phyloP scores from a whole-genome alignment of 2,888 invertebrate species.

The Aphidius colemani region DNA sequence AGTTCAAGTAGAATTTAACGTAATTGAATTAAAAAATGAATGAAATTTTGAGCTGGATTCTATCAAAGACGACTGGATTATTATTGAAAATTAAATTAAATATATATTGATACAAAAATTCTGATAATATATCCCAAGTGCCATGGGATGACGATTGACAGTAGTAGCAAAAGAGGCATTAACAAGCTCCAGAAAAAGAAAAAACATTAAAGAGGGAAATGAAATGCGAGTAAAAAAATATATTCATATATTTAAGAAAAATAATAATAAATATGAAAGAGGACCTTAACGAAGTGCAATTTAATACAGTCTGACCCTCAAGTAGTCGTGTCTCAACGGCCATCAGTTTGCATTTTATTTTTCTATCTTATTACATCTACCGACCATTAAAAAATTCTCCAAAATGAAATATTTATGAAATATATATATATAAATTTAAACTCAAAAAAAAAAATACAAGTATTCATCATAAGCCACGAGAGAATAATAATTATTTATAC shows the following conservation, averaged over 20 bases:
- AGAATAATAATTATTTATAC: too few species aligned
- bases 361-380: constrained; percentile 35
- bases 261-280: constrained; percentile 34
- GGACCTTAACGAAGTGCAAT: constrained; percentile 41
- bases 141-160: constrained; percentile 23
- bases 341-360: constrained; percentile 31
- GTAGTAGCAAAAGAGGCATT: constrained; percentile 10
- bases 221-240: constrained; percentile 1
- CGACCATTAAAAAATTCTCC: constrained; percentile 30
- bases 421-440: too few species aligned
- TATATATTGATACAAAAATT: constrained; percentile 14
- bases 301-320: constrained; percentile 37
- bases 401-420: constrained; percentile 15
- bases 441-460: constrained; percentile 23
- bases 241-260: constrained; percentile 9
- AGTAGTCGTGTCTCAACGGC: constrained; percentile 12
- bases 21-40: constrained; percentile 11
- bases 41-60: constrained; percentile 15
- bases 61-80: constrained; percentile 12
- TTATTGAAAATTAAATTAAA: too few species aligned
- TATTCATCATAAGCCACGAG: too few species aligned
- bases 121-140: constrained; percentile 21
- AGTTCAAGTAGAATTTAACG: background rate
- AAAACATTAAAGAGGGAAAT: constrained; percentile 21
- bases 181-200: background rate